phyloP scores from a whole-genome alignment of 2,113 vertebrate genomes.

The Urocynchramus pylzowi region DNA sequence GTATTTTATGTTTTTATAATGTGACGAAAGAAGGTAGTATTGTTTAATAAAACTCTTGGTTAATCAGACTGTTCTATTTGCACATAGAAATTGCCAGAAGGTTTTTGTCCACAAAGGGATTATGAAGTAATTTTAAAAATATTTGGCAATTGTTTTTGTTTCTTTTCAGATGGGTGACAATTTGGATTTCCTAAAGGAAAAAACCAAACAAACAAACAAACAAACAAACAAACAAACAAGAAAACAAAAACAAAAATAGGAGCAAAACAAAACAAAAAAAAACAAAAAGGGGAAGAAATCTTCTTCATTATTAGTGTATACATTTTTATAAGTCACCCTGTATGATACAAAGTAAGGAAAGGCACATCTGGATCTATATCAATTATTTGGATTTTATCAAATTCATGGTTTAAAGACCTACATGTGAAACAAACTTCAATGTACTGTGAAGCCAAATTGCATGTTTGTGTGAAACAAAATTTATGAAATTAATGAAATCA shows the following conservation, averaged over 20 bases:
- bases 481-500: background rate
- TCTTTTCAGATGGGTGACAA: background rate
- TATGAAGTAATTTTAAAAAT: background rate
- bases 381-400: background rate
- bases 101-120: background rate
- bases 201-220: too few relatives aligned
- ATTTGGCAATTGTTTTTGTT: background rate
- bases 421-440: background rate
- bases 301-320: background rate
- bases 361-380: fast-evolving
- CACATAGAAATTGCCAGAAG: background rate
- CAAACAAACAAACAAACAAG: too few relatives aligned
- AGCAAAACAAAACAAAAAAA: too few relatives aligned
- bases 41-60: background rate
- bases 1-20: background rate
- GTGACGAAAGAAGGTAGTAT: background rate
- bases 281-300: fast-evolving
- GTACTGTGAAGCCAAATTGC: background rate
- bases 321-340: background rate
- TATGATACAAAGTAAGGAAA: background rate
- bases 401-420: background rate
- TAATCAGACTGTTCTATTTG: background rate
- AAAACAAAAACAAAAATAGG: too few relatives aligned
- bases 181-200: background rate
- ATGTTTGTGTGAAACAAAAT: background rate